Base-by-base conservation (phyloP, 2,888 invertebrate genomes). In the Hyppa rectilinea region DNA sequence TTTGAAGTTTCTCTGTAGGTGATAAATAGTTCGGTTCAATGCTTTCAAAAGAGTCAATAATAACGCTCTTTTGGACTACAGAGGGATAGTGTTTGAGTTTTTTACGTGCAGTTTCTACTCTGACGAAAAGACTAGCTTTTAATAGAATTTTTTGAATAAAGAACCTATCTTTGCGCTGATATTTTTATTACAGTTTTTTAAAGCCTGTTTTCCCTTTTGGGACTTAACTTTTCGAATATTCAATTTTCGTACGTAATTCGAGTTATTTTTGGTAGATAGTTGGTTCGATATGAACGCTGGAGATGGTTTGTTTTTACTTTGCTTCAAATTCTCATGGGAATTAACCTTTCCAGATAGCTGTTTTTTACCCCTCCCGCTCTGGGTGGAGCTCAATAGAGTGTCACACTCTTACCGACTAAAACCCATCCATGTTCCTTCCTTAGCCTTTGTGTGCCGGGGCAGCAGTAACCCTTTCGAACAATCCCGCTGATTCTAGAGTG, bases 11-110 rank as follows among this genome's bases (percentile, higher is more conserved):
- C 75, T 76, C 63, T 77, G 56, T 69, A 71, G 67, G 74, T 86
- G 80, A 87, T 84, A 84, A 84, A 87, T 83, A 79, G 66, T 63
- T 70, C 78, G 75, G 74, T 84, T 81, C 82, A 81, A 78, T 86
- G 77, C 83, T 80, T 78, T 75, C 72, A 81, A 75, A 80, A 66
- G 63, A 70, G 75, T 82, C 66, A 81, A 81, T 81, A 74, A 60
- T 73, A 71, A 76, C 60, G 69, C 65, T 81, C 50, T 59, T 77
- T 76, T 78, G 61, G 66, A 69, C 53, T 52, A 68, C 58, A 70
- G n/a, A 31, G 29, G 38, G 59, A 43, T 59, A 59, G 66, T 63
- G 65, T 68, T 64, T 70, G 59, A 78, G 71, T 64, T 45, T 60
- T 62, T 69, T 67, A 56, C 58, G 47, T 58, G 75, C 68, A 66